A percentile compares a stretch with the other conserved stretches of the same genome.
Evolutionary conservation across 2,113 vertebrate species (phyloP).

Genomic region (Tenrec ecaudatus): DNA sequence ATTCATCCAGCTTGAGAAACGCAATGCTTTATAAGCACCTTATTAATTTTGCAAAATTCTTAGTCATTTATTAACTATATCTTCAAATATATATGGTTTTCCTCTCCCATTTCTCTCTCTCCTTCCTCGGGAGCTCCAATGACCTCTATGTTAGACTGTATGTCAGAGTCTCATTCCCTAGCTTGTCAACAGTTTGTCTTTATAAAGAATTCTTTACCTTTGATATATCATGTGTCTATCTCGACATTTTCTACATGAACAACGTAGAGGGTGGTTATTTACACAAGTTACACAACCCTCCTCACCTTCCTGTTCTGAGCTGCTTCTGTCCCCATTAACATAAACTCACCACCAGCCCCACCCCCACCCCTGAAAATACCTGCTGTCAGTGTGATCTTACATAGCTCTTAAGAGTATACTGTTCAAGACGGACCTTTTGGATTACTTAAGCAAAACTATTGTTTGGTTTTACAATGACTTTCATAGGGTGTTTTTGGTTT

Average conservation of each 20-base stretch:
- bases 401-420: neutral
- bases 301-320: neutral
- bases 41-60: constrained; percentile 6
- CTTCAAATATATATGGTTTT: neutral
- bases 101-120: neutral
- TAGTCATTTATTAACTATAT: neutral
- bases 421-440: neutral
- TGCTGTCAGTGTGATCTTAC: neutral
- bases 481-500: neutral
- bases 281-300: neutral
- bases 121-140: neutral
- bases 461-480: neutral
- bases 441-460: neutral
- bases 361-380: neutral
- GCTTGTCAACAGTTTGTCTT: neutral
- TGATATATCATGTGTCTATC: neutral
- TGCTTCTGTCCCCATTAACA: neutral
- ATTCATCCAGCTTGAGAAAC: neutral
- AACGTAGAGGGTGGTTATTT: neutral
- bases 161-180: neutral
- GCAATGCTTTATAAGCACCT: neutral
- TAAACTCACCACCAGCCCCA: neutral
- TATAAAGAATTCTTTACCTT: neutral
- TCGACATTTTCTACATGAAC: neutral
- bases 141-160: neutral